These are phyloP conservation scores for Parnassius orleans DNA, from an alignment of 2,888 invertebrate genomes.

Conservation along the genomic window DNA sequence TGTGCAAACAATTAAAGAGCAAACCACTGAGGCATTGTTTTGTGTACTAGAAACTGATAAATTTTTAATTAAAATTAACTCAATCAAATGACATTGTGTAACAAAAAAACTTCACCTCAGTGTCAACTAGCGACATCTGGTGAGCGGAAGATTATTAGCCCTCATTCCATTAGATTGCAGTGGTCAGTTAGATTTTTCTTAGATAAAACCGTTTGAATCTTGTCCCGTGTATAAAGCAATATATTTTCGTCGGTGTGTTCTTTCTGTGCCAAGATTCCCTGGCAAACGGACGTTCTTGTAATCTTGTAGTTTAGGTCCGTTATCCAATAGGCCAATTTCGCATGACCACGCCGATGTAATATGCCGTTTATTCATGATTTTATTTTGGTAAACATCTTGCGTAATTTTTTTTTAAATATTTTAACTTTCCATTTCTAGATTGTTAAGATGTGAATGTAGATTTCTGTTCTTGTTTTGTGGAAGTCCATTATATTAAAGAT, in stretches of 20 bases:
- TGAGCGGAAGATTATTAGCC: too few species aligned
- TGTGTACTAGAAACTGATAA: too few species aligned
- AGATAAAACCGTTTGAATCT: conserved; percentile 7
- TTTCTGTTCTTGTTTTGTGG: background rate
- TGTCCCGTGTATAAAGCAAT: conserved; percentile 30
- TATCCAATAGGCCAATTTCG: conserved; percentile 31
- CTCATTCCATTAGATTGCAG: too few species aligned
- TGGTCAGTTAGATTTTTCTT: conserved; percentile 13
- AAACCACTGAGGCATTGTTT: too few species aligned
- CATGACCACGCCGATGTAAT: background rate
- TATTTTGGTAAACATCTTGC: background rate
- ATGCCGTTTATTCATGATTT: background rate
- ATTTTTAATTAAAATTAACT: too few species aligned
- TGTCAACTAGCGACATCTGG: too few species aligned
- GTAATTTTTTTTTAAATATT: background rate
- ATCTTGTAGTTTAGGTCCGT: conserved; percentile 31
- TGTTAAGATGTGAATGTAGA: background rate
- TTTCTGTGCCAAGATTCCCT: conserved; percentile 53
- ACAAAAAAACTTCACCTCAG: too few species aligned
- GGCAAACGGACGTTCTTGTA: conserved; percentile 36
- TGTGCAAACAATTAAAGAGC: too few species aligned
- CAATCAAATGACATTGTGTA: too few species aligned
- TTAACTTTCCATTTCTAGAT: background rate
- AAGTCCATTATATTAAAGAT: too few species aligned
- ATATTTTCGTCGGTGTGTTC: conserved; percentile 49